phyloP scores from a whole-genome alignment of 92 coral and sea anemone genomes.

The Bergia puertoricense region DNA sequence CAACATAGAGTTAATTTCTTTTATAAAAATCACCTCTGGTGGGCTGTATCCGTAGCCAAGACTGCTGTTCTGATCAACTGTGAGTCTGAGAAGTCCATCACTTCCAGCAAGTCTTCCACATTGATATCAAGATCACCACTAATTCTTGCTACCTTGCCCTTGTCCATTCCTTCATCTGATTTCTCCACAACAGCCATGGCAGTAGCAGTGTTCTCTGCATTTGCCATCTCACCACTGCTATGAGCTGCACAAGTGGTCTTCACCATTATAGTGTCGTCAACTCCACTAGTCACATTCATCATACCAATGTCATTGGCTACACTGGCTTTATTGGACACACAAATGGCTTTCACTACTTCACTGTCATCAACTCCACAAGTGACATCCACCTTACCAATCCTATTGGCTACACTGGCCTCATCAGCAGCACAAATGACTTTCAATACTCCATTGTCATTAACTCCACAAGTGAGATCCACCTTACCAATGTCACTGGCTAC shows the following conservation, averaged over 20 bases:
- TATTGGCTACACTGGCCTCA: no score
- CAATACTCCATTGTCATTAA: no score
- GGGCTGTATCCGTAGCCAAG: neutral
- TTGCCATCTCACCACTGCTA: neutral
- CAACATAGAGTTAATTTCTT: neutral
- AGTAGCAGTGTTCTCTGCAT: neutral
- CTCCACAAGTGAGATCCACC: no score
- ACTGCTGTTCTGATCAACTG: slow-evolving; percentile 66
- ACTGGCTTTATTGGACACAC: neutral
- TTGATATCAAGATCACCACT: slow-evolving; percentile 2
- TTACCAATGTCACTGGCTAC: no score
- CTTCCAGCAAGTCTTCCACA: slow-evolving; percentile 42
- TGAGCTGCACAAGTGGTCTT: neutral
- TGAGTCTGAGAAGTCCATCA: slow-evolving; percentile 82
- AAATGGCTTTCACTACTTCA: neutral
- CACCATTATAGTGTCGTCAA: neutral
- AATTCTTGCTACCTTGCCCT: neutral
- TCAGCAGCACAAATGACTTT: no score
- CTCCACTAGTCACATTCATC: neutral
- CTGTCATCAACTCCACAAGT: no score
- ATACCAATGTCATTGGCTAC: neutral
- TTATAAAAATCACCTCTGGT: slow-evolving; percentile 14
- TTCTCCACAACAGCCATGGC: neutral
- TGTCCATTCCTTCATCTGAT: neutral
- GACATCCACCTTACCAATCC: no score